phyloP scores from a whole-genome alignment of 2,888 invertebrate species.

The Oasisia sp. region DNA sequence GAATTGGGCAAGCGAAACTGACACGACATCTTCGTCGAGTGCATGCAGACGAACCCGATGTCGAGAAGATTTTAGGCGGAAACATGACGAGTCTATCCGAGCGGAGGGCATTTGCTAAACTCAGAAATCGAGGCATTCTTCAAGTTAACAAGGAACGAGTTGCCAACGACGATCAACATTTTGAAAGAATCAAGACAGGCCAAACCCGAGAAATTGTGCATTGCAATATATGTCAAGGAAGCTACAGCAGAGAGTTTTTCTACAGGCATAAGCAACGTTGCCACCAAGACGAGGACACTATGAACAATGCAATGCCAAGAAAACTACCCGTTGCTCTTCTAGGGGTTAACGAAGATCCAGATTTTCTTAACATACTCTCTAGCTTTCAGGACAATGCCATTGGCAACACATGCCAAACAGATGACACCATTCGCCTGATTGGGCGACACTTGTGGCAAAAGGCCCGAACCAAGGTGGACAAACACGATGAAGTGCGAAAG shows the following conservation, averaged over 20 bases:
- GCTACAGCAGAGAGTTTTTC: not conserved
- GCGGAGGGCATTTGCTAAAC: constrained; percentile 8
- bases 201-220: not conserved
- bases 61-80: not conserved
- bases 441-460: not conserved
- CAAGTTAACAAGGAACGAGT: not conserved
- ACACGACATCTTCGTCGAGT: not conserved
- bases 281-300: not conserved
- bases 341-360: not conserved
- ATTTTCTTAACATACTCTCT: not conserved
- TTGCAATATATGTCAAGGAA: not conserved
- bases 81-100: not conserved
- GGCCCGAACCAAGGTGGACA: not conserved
- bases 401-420: not conserved
- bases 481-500: not conserved
- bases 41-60: not conserved
- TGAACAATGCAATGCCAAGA: not conserved
- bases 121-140: not conserved
- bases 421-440: not conserved
- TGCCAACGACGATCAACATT: not conserved
- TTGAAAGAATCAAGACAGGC: constrained; percentile 19
- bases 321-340: not conserved
- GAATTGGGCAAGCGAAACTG: not conserved
- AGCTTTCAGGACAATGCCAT: constrained; percentile 8
- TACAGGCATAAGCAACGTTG: not conserved